A percentile compares a stretch with the other conserved stretches of the same genome.
Evolutionary conservation across 2,888 invertebrate species (phyloP).

Genomic region (Pilophorus perplexus): DNA sequence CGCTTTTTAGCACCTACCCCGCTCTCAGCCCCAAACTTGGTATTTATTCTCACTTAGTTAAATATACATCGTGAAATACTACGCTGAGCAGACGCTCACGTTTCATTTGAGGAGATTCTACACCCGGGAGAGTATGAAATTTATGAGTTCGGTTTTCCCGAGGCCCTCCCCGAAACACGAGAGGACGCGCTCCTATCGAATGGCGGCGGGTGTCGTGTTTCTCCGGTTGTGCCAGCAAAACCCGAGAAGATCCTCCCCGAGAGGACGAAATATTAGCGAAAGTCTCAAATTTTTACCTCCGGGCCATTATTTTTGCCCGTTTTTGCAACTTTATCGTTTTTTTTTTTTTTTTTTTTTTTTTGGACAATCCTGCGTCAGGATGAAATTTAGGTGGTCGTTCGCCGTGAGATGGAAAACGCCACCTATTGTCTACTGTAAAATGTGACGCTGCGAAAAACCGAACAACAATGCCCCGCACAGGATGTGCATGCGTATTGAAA

Average conservation of each 20-base stretch:
- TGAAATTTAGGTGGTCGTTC: no score
- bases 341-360: no score
- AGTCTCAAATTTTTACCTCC: no score
- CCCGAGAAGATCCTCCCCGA: slow-evolving; percentile 1
- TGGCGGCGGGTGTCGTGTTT: slow-evolving; percentile 13
- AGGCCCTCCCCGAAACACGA: slow-evolving; percentile 4
- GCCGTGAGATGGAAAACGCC: no score
- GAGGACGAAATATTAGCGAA: neutral
- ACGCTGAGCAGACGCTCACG: slow-evolving; percentile 29
- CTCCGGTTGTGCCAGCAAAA: neutral
- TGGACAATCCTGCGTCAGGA: no score
- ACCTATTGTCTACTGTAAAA: no score
- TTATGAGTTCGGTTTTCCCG: slow-evolving; percentile 23
- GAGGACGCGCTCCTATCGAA: slow-evolving; percentile 13
- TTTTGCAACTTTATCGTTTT: no score
- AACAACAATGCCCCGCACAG: no score
- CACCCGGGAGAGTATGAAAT: slow-evolving; percentile 2
- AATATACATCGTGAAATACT: slow-evolving; percentile 42
- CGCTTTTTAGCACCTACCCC: slow-evolving; percentile 43
- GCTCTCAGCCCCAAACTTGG: slow-evolving; percentile 13
- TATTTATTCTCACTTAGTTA: slow-evolving; percentile 43
- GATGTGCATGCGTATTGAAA: no score
- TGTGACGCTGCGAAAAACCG: no score
- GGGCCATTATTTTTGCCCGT: no score
- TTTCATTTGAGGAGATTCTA: slow-evolving; percentile 18